Evolutionary conservation across 35 echinoderm and acorn worm species (phyloP), one percentile per base, ranked within the genome.

Genomic region (Diadema setosum): DNA sequence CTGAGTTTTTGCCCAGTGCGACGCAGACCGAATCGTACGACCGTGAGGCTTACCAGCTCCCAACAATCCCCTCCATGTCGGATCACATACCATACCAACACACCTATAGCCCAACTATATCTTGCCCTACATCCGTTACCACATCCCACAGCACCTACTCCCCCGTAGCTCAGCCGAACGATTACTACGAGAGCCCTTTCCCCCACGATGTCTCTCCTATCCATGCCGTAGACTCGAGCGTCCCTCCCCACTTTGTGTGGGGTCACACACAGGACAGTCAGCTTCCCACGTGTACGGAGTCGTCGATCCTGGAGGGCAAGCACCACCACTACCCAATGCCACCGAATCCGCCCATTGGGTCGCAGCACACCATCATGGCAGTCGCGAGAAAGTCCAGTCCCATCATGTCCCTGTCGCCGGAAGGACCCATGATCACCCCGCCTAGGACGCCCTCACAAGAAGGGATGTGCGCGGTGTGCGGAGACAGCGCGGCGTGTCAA

Each of bases 401-500:
- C 8, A 78, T 78, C 73, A 78, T 78, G 73, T 78, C 73, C 24
- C 43, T 59, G 43, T 24, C 81, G 40, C 81, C 49, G 63, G 42
- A 67, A 36, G 48, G 37, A 87, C 74, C 83, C 85, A 60, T 75
- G 80, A 81, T 64, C 87, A 81, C 87, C 88, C 39, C 89, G 88
- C 59, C 82, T 80, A 81, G 69, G 60, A 46, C 82, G 80, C 88
- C 89, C 32, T 84, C 61, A 7, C 96, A 99, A 42, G 96, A 99
- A 61, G 96, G 96, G 2, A 95, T 86, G 64, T 99, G 89, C 80
- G 96, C 96, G 5, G 96, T 99, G 20, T 99, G 96, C 61, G 96
- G 96, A 2, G 96, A 99, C 78, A 99, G 96, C 87, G 96, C 96
- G 37, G 96, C 96, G 31, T 99, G 96, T 74, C 96, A 99, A 80